Percentiles rank a stretch among this genome's conserved stretches.
Conservation (phyloP, 1,140 invertebrate species). For the Apocrypta bakeri region DNA sequence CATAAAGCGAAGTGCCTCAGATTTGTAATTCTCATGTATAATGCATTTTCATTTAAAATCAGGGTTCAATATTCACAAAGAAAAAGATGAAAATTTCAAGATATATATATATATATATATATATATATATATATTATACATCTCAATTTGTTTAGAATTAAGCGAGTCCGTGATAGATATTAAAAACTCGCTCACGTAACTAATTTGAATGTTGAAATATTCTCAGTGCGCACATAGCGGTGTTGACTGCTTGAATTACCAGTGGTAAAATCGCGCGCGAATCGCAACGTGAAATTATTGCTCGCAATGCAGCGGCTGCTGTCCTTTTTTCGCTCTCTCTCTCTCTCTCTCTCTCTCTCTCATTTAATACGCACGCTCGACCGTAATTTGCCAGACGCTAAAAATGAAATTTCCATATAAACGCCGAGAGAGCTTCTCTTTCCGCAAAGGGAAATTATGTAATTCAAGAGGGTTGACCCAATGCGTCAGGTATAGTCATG, state of each 20-base stretch:
- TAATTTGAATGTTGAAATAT: conserved; percentile 24
- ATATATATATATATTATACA: too few species aligned
- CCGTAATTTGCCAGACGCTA: background rate
- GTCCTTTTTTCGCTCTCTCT: conserved; percentile 10
- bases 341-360: too few species aligned
- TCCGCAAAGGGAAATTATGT: background rate
- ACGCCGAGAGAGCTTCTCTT: background rate
- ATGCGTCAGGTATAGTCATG: background rate
- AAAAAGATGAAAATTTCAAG: background rate
- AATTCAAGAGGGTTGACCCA: background rate
- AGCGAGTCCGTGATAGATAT: background rate
- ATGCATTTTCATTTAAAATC: background rate
- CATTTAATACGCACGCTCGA: background rate
- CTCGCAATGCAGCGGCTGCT: background rate
- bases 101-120: too few species aligned
- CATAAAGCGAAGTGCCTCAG: background rate
- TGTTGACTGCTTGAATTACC: conserved; percentile 19
- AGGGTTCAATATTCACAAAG: background rate
- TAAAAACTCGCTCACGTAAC: conserved; percentile 2
- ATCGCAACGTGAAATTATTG: conserved; percentile 20
- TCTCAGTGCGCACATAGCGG: background rate
- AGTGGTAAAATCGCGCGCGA: conserved; percentile 10
- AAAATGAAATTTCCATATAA: background rate
- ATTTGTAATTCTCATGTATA: background rate
- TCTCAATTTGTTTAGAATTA: background rate